Evolutionary conservation across 2,888 invertebrate species (phyloP).

Genomic region (Pterostichus madidus): DNA sequence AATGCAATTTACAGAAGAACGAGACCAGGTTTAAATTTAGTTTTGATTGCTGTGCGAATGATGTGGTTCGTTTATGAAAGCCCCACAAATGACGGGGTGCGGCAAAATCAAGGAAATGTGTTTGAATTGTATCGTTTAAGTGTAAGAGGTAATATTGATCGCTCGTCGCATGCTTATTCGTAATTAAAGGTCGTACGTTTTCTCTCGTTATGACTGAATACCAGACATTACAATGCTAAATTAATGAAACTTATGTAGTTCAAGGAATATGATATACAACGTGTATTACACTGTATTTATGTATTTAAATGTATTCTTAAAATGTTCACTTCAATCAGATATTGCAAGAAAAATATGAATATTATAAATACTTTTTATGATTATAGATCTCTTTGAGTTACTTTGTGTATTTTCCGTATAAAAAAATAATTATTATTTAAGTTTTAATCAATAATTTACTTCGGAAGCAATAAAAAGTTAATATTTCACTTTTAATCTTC

Average conservation of each 20-base stretch:
- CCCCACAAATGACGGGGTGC: background rate
- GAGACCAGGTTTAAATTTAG: background rate
- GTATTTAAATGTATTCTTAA: conserved; percentile 15
- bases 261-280: conserved; percentile 21
- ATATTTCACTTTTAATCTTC: too few relatives aligned
- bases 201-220: conserved; percentile 41
- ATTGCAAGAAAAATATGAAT: conserved; percentile 7
- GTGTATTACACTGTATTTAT: background rate
- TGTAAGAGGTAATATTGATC: conserved; percentile 20
- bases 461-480: too few relatives aligned
- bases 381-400: too few relatives aligned
- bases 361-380: too few relatives aligned
- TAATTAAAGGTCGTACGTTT: conserved; percentile 46
- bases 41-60: conserved; percentile 3
- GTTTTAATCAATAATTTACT: conserved; percentile 5
- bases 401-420: background rate
- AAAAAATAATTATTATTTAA: conserved; percentile 25
- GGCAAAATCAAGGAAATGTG: conserved; percentile 14
- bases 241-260: conserved; percentile 52
- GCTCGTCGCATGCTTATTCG: conserved; percentile 29
- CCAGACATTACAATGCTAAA: background rate
- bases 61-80: conserved; percentile 15
- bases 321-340: background rate
- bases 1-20: background rate
- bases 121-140: conserved; percentile 36